Evolutionary conservation across 2,797 vertebrate genomes (phyloP).

Genomic region (Clarias laeviceps): DNA sequence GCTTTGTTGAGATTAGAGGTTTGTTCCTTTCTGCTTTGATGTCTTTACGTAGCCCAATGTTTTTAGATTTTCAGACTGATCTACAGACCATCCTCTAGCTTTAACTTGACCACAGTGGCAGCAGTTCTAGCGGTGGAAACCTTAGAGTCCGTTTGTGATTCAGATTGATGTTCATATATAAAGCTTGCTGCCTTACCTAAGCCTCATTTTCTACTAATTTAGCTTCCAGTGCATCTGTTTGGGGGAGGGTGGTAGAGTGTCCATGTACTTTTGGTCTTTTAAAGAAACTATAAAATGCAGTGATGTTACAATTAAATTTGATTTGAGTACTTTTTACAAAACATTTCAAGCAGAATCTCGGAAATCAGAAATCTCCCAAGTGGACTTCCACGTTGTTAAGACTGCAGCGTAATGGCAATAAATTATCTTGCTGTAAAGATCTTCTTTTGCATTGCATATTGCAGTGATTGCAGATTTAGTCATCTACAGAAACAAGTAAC

Average conservation of each 20-base stretch:
- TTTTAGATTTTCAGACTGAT: not conserved
- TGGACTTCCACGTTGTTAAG: not conserved
- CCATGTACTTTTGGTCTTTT: not conserved
- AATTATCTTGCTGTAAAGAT: too few species aligned
- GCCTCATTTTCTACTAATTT: not conserved
- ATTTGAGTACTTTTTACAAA: not conserved
- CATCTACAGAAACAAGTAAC: not conserved
- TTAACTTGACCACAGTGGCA: not conserved
- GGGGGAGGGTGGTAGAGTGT: not conserved
- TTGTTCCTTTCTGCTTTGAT: not conserved
- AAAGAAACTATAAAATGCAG: not conserved
- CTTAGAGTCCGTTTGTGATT: not conserved
- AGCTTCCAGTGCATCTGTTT: not conserved
- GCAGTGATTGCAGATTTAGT: not conserved
- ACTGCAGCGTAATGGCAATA: not conserved
- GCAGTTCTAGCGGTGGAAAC: not conserved
- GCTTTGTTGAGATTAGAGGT: conserved; percentile 4
- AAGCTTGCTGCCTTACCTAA: not conserved
- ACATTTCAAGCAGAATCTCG: not conserved
- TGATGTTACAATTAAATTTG: too few species aligned
- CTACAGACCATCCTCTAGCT: not conserved
- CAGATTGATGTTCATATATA: not conserved
- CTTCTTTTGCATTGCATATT: not conserved
- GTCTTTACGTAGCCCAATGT: not conserved
- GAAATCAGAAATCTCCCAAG: not conserved